Base-by-base conservation (phyloP, 2,113 vertebrate species). In the Sphaerodactylus townsendi region DNA sequence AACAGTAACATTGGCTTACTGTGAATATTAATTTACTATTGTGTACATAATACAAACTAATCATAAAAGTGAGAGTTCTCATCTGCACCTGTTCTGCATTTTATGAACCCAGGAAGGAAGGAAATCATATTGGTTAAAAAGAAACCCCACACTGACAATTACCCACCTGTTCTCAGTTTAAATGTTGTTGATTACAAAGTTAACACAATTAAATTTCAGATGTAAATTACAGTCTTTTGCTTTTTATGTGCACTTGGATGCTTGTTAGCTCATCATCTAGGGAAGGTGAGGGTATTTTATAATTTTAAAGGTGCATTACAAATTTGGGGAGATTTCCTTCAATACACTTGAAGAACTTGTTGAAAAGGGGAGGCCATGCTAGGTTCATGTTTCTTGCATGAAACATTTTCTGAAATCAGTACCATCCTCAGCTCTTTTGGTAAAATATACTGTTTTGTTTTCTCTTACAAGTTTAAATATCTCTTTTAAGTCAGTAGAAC, bases 201-300 rank as follows among this genome's bases (percentile, higher is more conserved):
- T 76, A 90, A 78, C 17, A 86, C 73, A 89, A 88, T 86, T 89
- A 85, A 39, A 89, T 85, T 89, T 85, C 86, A 82, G 46, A 81
- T 21, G 7, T 19, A 92, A 90, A 89, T 82, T 78, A 86, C 10
- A 66, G 46, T 71, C 25, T 87, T 77, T 78, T 87, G 0, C 2
- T 14, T 79, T 84, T 84, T 44, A 23, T 72, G 70, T 62, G 30
- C n/a, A 84, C 39, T 76, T 85, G 64, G 44, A 66, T 41, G 25
- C 8, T 69, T 85, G 84, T 56, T 56, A 77, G 83, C 86, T 77
- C 10, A 65, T 35, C 62, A 73, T 70, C 11, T 82, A 46, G 0
- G 66, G 72, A 88, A 79, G 81, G 64, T 2, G 2, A 44, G n/a
- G 59, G 62, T 44, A 84, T 15, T 59, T 53, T 7, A 7, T 68